Conservation (phyloP, 2,888 invertebrate genomes). For the Neoitamus cyanurus region DNA sequence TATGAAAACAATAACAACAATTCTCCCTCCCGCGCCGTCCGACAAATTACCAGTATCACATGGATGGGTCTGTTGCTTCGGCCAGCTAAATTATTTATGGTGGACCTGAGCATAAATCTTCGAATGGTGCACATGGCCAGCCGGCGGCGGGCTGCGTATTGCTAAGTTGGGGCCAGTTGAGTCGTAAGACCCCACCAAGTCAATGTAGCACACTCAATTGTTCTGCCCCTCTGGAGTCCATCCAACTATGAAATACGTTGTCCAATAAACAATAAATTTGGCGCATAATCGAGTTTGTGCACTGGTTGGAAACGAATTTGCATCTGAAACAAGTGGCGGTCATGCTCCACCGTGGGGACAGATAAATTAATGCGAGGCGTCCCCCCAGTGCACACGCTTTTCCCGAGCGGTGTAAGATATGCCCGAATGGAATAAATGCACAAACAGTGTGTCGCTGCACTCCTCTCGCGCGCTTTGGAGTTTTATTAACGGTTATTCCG, state of each 20-base stretch:
- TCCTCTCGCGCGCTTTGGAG: not conserved
- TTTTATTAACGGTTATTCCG: not conserved
- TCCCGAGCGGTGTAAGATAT: not conserved
- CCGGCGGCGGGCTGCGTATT: not conserved
- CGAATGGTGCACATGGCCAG: not conserved
- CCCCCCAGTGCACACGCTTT: not conserved
- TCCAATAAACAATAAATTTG: slow-evolving; percentile 43
- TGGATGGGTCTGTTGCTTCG: not conserved
- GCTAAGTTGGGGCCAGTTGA: not conserved
- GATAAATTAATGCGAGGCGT: slow-evolving; percentile 20
- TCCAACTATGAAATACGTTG: slow-evolving; percentile 33
- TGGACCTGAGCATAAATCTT: not conserved
- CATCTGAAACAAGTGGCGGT: slow-evolving; percentile 38
- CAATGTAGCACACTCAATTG: not conserved
- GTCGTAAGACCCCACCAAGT: not conserved
- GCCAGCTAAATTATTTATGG: not conserved
- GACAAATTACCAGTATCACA: not conserved
- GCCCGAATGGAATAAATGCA: not conserved
- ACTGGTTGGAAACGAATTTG: slow-evolving; percentile 38
- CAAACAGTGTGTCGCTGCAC: not conserved
- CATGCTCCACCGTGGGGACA: not conserved
- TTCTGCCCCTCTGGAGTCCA: not conserved
- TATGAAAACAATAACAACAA: not conserved
- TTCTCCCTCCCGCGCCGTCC: not conserved
- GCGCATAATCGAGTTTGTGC: slow-evolving; percentile 37